Evolutionary conservation across 1,140 invertebrate species (phyloP).

Genomic region (Apis mellifera): DNA sequence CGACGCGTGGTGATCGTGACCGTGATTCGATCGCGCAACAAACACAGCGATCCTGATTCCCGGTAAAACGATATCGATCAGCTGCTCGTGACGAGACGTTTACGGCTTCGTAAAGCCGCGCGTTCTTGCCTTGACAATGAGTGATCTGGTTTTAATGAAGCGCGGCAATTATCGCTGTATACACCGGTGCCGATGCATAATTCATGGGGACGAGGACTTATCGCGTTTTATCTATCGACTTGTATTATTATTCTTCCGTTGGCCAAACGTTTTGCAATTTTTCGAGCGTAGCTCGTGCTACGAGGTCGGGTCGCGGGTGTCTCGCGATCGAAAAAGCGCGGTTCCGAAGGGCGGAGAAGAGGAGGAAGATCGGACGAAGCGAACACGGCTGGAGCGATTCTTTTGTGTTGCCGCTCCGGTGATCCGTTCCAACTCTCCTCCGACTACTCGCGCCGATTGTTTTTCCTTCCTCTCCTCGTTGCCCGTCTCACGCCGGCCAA

Average conservation of each 20-base stretch:
- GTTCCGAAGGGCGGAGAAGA: too few species aligned
- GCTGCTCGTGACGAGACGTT: conserved; percentile 10
- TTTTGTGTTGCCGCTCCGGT: conserved; percentile 69
- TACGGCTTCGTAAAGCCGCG: conserved; percentile 5
- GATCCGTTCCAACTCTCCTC: conserved; percentile 26
- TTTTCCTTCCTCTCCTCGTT: background rate
- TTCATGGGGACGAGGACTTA: conserved; percentile 45
- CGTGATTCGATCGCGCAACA: background rate
- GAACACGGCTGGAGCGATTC: conserved; percentile 57
- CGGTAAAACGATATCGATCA: conserved; percentile 39
- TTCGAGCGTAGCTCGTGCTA: too few species aligned
- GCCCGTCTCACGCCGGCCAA: conserved; percentile 4
- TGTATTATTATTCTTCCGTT: conserved; percentile 11
- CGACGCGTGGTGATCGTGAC: background rate
- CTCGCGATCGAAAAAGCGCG: background rate
- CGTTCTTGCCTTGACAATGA: conserved; percentile 40
- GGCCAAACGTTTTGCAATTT: conserved; percentile 20
- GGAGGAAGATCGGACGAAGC: background rate
- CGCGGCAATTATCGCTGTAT: conserved; percentile 52
- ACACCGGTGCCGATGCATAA: conserved; percentile 39
- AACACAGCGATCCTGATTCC: background rate
- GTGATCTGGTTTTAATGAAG: conserved; percentile 54
- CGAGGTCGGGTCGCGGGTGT: too few species aligned
- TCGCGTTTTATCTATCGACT: conserved; percentile 34
- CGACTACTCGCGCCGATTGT: conserved; percentile 9